Percentiles rank a stretch among this genome's conserved stretches.
Conservation (phyloP, 2,888 invertebrate genomes). For the Aspidapion aeneum region DNA sequence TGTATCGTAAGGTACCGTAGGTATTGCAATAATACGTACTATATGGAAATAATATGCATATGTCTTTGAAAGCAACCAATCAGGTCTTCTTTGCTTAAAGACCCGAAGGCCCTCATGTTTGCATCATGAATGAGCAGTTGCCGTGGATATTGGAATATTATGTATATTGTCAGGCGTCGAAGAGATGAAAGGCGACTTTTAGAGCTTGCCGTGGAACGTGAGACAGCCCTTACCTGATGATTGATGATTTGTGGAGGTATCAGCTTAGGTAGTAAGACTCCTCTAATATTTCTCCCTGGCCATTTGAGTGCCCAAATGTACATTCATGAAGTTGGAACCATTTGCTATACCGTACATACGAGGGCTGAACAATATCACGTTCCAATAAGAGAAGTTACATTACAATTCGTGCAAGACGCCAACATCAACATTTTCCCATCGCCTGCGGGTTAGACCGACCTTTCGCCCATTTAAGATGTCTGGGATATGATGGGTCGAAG, state of each 20-base stretch:
- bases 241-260: neutral
- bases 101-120: no score
- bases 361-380: neutral
- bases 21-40: no score
- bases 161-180: no score
- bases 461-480: neutral
- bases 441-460: neutral
- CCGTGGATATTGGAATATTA: no score
- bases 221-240: neutral
- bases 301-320: neutral
- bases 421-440: neutral
- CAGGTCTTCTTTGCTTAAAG: no score
- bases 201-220: neutral
- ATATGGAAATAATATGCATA: no score
- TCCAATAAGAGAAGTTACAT: neutral
- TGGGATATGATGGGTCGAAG: neutral
- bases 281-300: neutral
- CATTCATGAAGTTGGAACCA: neutral
- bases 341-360: neutral
- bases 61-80: no score
- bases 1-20: no score
- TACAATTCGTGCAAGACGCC: neutral
- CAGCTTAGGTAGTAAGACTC: neutral
- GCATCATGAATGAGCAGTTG: no score
- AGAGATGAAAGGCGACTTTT: neutral